Conservation (phyloP, 1,140 invertebrate genomes). For the Mactra quadrangularis region DNA sequence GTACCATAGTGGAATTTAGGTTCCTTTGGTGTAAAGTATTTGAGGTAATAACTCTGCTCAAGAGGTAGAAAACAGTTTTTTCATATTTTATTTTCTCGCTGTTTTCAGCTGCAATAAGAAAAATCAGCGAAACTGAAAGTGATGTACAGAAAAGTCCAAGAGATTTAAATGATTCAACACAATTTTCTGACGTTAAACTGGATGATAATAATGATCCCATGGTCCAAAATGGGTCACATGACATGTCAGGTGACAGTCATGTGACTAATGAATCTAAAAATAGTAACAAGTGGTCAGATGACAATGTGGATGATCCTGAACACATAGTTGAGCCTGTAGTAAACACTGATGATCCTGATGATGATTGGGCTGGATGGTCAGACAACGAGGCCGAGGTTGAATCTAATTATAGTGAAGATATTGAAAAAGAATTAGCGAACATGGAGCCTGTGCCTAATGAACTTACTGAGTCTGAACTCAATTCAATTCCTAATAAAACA, state of each 20-base stretch:
- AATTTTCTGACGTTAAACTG: background rate
- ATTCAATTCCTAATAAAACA: background rate
- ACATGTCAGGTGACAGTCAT: background rate
- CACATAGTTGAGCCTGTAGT: background rate
- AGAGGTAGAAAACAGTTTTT: no score
- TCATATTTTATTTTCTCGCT: no score
- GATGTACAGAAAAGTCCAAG: background rate
- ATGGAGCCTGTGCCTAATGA: background rate
- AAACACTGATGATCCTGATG: no score
- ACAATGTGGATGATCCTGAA: background rate
- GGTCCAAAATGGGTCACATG: background rate
- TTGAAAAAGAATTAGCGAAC: constrained; percentile 42
- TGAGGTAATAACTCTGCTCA: no score
- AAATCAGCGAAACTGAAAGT: background rate
- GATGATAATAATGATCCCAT: background rate
- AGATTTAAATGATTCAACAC: background rate
- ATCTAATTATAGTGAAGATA: constrained; percentile 57
- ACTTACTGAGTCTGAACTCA: background rate
- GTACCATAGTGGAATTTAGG: no score
- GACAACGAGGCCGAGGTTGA: background rate
- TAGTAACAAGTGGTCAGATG: background rate
- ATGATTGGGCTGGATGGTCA: constrained; percentile 39
- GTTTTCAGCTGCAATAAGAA: background rate
- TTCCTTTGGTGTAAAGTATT: no score
- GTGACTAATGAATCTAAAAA: constrained; percentile 1